phyloP scores from a whole-genome alignment of 2,888 invertebrate species.

The Temnothorax ravouxi region DNA sequence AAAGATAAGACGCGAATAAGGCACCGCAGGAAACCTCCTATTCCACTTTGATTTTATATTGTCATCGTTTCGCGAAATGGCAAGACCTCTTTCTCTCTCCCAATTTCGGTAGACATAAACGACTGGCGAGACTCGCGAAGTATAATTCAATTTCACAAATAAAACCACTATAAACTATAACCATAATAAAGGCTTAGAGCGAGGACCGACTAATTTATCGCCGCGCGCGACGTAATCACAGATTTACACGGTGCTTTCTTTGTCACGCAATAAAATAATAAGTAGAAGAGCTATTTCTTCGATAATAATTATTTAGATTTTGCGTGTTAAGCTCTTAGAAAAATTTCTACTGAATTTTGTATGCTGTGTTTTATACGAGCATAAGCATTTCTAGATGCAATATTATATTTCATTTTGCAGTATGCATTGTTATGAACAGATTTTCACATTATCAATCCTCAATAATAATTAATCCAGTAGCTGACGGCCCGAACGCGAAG shows the following conservation, averaged over 20 bases:
- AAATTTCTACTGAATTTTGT: neutral
- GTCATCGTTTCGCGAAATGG: constrained; percentile 29
- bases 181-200: constrained; percentile 19
- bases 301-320: neutral
- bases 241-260: constrained; percentile 10
- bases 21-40: constrained; percentile 16
- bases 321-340: neutral
- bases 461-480: neutral
- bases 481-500: neutral
- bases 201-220: constrained; percentile 24
- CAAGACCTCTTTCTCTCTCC: neutral
- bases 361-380: neutral
- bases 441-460: neutral
- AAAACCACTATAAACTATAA: constrained; percentile 1
- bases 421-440: neutral
- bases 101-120: constrained; percentile 37
- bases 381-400: neutral
- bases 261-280: constrained; percentile 22
- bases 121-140: neutral
- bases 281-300: neutral
- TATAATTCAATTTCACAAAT: constrained; percentile 44
- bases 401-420: neutral
- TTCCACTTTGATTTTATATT: constrained; percentile 49
- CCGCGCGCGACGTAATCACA: neutral
- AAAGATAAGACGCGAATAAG: constrained; percentile 46